Base-by-base conservation (phyloP, 2,113 vertebrate species). In the Genyomyrus donnyi region DNA sequence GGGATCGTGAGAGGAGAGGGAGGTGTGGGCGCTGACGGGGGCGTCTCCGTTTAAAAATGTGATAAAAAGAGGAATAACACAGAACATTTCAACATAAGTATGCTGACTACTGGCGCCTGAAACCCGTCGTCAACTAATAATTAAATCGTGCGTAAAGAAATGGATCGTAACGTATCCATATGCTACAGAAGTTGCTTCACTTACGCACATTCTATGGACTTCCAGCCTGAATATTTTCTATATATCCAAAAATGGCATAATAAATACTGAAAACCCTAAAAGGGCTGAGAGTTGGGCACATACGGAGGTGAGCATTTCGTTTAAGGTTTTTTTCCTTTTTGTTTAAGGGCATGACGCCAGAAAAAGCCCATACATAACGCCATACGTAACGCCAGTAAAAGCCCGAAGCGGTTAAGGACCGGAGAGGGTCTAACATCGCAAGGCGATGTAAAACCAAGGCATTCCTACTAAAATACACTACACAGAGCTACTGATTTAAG, bases 1-100 rank as follows among this genome's bases (percentile, higher is more conserved):
- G 84, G 84, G 24, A 45, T 66, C 49, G 85, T 49, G 89, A 74
- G 53, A 58, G 39, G 89, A 88, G 62, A 50, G 70, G 27, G 77
- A 15, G 74, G 74, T 80, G 74, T 70, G 31, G 5, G 15, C 87
- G 46, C 49, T 62, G 48, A 85, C 84, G 53, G 56, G 52, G 89
- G 85, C 85, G 89, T 85, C 45, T 85, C 83, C 49, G 50, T 53
- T 87, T 39, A 45, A n/a, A 42, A 87, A 52, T 48, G 48, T 52
- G 50, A 52, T 50, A 50, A 31, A 35, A 86, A 49, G 74, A 15
- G 27, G 85, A 35, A 87, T 53, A 87, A 53, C n/a, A 53, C 39
- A 62, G 7, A 66, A 58, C 39, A 39, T 21, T 85, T 85, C 45
- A 85, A 85, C 83, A 48, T 48, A 48, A 45, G 39, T 85, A 85